Evolutionary conservation across 2,888 invertebrate species (phyloP), one percentile per base, ranked within the genome.

Genomic region (Latheticus oryzae): DNA sequence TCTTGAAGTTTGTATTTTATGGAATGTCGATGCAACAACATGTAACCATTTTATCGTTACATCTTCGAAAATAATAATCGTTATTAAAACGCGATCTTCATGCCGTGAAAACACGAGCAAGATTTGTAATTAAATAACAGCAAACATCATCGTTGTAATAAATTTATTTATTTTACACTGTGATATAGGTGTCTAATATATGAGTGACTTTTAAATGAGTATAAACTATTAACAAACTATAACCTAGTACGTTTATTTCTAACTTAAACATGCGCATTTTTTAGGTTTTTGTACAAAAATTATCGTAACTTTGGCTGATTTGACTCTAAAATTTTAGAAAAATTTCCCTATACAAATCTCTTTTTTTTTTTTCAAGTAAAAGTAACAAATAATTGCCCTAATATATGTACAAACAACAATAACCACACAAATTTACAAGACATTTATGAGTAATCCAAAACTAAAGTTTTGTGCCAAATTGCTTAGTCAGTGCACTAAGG

Each of bases 161-260:
- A 70, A 67, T 70, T 71, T 19, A 19, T 65, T 65, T 58, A 62
- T 63, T 63, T 67, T 68, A 70, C 69, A 70, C 62, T 47, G 43
- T 50, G 50, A 50, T 50, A 53, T 69, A 58, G 68, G 69, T 68
- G 69, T 61, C 57, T 62, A 63, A 42, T 66, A 65, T 65, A 64
- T 55, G 63, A 67, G 64, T 68, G 64, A 62, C n/a, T 60, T 63
- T 64, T 63, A 61, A 61, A 62, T 68, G 60, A 64, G 57, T 63
- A 61, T 62, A 63, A 63, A 65, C 59, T 63, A 61, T 61, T 61
- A 65, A 69, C 65, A 70, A 69, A 65, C 62, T 70, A 68, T 68
- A 57, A 55, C 50, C 68, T 70, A 71, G 63, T 65, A 69, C 65
- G 67, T 68, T 64, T 58, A 67, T 55, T 59, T 51, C 56, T 61